Evolutionary conservation across 2,888 invertebrate species (phyloP), one percentile per base, ranked within the genome.

Genomic region (Cinara cedri): DNA sequence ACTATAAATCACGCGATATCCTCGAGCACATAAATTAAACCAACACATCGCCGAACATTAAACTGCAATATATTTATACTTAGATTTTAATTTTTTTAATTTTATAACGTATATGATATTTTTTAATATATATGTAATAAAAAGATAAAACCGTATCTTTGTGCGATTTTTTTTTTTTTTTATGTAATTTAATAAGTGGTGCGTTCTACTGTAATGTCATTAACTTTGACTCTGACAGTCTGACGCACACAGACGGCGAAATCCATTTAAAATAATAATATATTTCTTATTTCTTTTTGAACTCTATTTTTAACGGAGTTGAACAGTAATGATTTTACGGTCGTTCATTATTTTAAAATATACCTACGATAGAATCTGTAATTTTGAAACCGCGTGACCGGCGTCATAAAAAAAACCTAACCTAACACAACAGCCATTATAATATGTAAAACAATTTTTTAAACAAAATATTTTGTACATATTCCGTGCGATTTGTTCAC

Each of bases 1-100:
- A 78, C 60, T 46, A 78, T 68, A 68, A 78, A 78, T 78, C 68
- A 78, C 26, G 3, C 3, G 57, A 34, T 60, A 34, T 44, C 26
- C 24, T 46, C n/a, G 57, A 14, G 34, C 19, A 42, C 60, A 42
- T 70, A 70, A 62, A 78, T 78, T 60, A 60, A 68, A 78, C 4
- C 51, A 60, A 16, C 21, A 62, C 49, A 42, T 8, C n/a, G 3
- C n/a, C 1, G 16, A 70, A 78, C 57, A 34, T 49, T 54, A 65
- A 19, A 34, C 34, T 34, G 6, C 3, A 4, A 71, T 24, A 21
- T 44, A 11, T 19, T 60, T 44, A 44, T 71, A 57, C 11, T 44
- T 71, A 24, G 10, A 44, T 55, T 65, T 44, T 65, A 1, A 34
- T 34, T 34, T 4, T 42, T 42, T 55, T 42, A 19, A 55, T 71